These are phyloP conservation scores for Hemistola chrysoprasaria DNA, from an alignment of 2,888 invertebrate species.

Conservation along the genomic window DNA sequence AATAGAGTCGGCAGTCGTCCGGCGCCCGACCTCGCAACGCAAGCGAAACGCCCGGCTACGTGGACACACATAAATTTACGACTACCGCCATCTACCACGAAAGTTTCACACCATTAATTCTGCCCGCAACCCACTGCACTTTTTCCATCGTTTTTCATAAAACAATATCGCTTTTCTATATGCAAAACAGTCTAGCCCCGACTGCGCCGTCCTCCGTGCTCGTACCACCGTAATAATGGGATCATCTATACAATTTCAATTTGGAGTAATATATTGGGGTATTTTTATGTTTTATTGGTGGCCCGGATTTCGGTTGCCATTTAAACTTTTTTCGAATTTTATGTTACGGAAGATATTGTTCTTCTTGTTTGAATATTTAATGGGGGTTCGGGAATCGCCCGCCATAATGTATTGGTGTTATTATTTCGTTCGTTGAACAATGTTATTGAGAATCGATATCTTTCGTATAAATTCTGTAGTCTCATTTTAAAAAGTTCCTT, in stretches of 20 bases:
- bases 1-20: no score
- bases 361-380: conserved; percentile 37
- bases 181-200: conserved; percentile 51
- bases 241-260: conserved; percentile 69
- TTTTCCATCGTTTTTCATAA: conserved; percentile 45
- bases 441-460: conserved; percentile 15
- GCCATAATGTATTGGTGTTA: conserved; percentile 40
- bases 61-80: conserved; percentile 66
- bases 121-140: conserved; percentile 71
- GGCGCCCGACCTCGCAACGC: conserved; percentile 17
- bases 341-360: conserved; percentile 75
- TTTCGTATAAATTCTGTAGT: no score
- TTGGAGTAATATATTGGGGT: conserved; percentile 68
- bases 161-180: conserved; percentile 62
- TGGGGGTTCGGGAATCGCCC: conserved; percentile 33
- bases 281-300: conserved; percentile 72
- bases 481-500: no score
- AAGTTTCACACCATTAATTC: conserved; percentile 78
- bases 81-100: conserved; percentile 44
- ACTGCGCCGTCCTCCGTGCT: conserved; percentile 42
- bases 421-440: conserved; percentile 31
- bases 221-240: conserved; percentile 63
- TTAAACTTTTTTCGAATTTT: conserved; percentile 77
- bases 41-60: conserved; percentile 34
- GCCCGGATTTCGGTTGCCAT: conserved; percentile 64